Conservation (phyloP, 1,140 invertebrate genomes). For the Drosophila willistoni region DNA sequence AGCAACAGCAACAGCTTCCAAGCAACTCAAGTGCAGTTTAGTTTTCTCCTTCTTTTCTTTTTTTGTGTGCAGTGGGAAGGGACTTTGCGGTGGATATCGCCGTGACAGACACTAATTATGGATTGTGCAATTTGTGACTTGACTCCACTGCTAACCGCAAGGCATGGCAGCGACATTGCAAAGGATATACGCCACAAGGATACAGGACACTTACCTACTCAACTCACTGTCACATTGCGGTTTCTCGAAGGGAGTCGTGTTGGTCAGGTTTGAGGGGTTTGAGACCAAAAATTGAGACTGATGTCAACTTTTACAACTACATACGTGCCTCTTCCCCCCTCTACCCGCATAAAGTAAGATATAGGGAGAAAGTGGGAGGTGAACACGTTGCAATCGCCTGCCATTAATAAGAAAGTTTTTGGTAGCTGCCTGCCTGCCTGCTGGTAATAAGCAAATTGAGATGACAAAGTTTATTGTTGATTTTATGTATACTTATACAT, state of each 20-base stretch:
- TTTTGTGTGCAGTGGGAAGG: slow-evolving; percentile 2
- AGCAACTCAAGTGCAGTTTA: slow-evolving; percentile 71
- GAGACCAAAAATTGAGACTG: slow-evolving; percentile 1
- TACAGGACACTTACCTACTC: slow-evolving; percentile 63
- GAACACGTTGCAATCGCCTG: slow-evolving; percentile 68
- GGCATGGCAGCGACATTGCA: slow-evolving; percentile 45
- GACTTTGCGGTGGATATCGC: slow-evolving; percentile 38
- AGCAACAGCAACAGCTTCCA: slow-evolving; percentile 27
- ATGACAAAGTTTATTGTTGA: slow-evolving; percentile 81
- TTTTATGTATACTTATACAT: slow-evolving; percentile 55
- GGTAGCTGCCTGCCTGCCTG: slow-evolving; percentile 61
- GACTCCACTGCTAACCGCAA: slow-evolving; percentile 71
- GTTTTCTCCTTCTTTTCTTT: slow-evolving; percentile 11
- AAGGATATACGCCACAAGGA: slow-evolving; percentile 36
- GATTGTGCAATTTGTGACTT: slow-evolving; percentile 77
- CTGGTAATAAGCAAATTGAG: slow-evolving; percentile 81
- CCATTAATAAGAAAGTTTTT: slow-evolving; percentile 78
- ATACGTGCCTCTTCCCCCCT: background rate
- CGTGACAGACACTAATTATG: slow-evolving; percentile 80
- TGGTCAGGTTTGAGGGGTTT: background rate
- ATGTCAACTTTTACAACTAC: slow-evolving; percentile 16
- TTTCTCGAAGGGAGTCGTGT: slow-evolving; percentile 29
- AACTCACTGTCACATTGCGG: slow-evolving; percentile 65
- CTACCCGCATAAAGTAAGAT: background rate
- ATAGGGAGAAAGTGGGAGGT: slow-evolving; percentile 7